Evolutionary conservation across 2,113 vertebrate species (phyloP).

Genomic region (Melanerpes formicivorus): DNA sequence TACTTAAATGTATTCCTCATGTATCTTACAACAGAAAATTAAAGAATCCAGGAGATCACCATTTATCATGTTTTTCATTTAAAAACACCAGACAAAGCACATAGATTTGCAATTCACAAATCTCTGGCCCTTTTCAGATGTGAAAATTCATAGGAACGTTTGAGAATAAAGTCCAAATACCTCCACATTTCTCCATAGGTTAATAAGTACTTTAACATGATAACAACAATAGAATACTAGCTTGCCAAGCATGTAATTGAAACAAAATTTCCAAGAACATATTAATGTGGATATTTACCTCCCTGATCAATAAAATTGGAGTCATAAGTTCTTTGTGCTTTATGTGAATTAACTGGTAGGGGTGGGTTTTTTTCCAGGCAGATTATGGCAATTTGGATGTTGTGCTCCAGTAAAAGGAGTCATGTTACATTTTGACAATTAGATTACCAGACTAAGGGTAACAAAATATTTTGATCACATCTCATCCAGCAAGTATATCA

Average conservation of each 20-base stretch:
- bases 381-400: neutral
- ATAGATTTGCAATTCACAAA: neutral
- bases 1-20: neutral
- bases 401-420: neutral
- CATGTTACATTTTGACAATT: neutral
- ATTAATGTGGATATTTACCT: neutral
- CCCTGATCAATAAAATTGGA: conserved; percentile 21
- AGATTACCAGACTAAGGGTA: conserved; percentile 32
- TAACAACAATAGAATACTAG: neutral
- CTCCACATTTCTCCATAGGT: neutral
- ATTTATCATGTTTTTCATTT: neutral
- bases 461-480: conserved; percentile 57
- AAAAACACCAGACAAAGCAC: neutral
- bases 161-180: neutral
- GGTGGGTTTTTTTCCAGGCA: neutral
- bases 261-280: neutral
- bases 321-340: neutral
- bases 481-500: neutral
- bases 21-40: neutral
- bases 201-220: neutral
- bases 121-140: neutral
- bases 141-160: neutral
- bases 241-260: neutral
- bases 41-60: neutral
- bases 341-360: neutral